Evolutionary conservation across 1,140 invertebrate genomes (phyloP).

Genomic region (Plectrocnemia conspersa): DNA sequence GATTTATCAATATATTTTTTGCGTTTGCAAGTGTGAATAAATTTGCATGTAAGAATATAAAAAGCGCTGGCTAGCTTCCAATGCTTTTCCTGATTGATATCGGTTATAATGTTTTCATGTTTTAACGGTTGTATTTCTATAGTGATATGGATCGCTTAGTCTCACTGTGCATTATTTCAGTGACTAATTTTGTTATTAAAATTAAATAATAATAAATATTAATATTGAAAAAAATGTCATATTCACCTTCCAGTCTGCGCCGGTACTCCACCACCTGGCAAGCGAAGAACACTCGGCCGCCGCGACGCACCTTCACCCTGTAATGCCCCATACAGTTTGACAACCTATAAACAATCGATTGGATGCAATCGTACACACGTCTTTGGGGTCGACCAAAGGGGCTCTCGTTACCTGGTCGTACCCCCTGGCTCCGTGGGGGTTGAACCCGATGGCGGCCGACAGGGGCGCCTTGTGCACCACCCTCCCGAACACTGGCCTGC

Average conservation of each 20-base stretch:
- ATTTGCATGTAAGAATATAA: too few species aligned
- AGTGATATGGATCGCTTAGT: too few species aligned
- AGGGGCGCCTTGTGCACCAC: conserved; percentile 56
- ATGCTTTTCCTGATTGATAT: too few species aligned
- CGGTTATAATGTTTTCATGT: too few species aligned
- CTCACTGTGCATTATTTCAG: too few species aligned
- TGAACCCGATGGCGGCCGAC: conserved; percentile 41
- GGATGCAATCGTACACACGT: background rate
- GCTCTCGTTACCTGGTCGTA: conserved; percentile 43
- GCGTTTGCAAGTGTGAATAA: too few species aligned
- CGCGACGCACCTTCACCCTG: conserved; percentile 24
- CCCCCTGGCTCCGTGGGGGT: conserved; percentile 40
- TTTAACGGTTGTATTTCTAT: too few species aligned
- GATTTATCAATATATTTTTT: too few species aligned
- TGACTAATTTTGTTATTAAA: too few species aligned
- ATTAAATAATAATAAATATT: conserved; percentile 1
- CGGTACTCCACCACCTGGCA: conserved; percentile 28
- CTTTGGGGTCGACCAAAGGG: background rate
- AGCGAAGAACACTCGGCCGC: conserved; percentile 24
- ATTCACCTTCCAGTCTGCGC: conserved; percentile 32
- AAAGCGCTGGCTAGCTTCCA: too few species aligned
- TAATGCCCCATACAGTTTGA: conserved; percentile 22
- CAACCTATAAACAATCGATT: conserved; percentile 17
- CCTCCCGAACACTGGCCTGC: conserved; percentile 57
- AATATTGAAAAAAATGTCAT: background rate